Base-by-base conservation (phyloP, 2,797 vertebrate genomes). In the Sebastes paucispinis region DNA sequence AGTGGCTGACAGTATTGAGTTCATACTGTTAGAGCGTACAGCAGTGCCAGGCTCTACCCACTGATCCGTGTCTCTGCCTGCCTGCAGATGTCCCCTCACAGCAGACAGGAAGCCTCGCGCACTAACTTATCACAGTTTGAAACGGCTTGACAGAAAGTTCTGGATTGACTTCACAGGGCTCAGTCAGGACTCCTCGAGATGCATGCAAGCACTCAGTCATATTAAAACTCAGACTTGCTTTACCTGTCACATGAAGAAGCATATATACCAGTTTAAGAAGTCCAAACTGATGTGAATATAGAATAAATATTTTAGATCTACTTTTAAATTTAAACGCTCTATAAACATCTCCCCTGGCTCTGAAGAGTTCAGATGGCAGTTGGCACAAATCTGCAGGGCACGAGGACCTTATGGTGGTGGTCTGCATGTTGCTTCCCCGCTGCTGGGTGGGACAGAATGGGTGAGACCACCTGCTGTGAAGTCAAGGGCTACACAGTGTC, bases 361-460 rank as follows among this genome's bases (percentile, higher is more conserved):
- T 34, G 2, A 63, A 27, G 52, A 25, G 73, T 29, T 80, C 57
- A 70, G 72, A 4, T 16, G 24, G 58, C 50, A 79, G 78, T 25
- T 70, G 77, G 78, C 71, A 72, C 71, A 36, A 55, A 71, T 22
- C 75, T 29, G 68, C 36, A 60, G 73, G 78, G 54, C 69, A 82
- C 4, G 22, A 18, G 55, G 60, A 55, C 84, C 83, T 63, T 73
- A 84, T 81, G 88, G 79, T 74, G 69, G 74, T 54, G 73, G 76
- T 76, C 79, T 57, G 16, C 18, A n/a, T 73, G 29, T 54, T 39
- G 47, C 73, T 57, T 3, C 39, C 31, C 66, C 72, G 66, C 76
- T 6, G 60, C 81, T 58, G 73, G 57, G 60, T 13, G 60, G 73
- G 73, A 32, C 67, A 81, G 83, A 75, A 55, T 24, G 81, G 75